These are phyloP conservation scores for Drosophila prostipennis DNA, from an alignment of 2,888 invertebrate genomes.

Conservation along the genomic window DNA sequence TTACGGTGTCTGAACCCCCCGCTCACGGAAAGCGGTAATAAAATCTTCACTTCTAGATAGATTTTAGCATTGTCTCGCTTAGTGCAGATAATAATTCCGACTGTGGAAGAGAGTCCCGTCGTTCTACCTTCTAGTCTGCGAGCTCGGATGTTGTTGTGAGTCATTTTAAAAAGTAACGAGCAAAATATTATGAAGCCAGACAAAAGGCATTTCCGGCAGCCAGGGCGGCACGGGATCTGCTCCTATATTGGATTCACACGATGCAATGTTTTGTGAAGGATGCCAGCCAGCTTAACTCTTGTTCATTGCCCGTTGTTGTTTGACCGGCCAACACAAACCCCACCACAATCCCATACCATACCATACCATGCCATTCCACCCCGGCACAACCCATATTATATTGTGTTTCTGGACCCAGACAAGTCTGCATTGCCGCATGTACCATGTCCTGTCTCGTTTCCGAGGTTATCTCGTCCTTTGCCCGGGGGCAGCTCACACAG, in stretches of 20 bases:
- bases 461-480: constrained; percentile 30
- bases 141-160: constrained; percentile 73
- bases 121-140: constrained; percentile 42
- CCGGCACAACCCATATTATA: constrained; percentile 53
- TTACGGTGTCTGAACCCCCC: constrained; percentile 46
- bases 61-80: constrained; percentile 73
- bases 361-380: background rate
- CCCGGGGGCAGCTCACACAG: constrained; percentile 23
- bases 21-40: constrained; percentile 61
- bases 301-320: constrained; percentile 54
- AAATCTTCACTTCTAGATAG: constrained; percentile 72
- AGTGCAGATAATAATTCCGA: constrained; percentile 59
- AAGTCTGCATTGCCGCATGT: constrained; percentile 75
- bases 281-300: constrained; percentile 48
- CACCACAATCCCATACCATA: background rate
- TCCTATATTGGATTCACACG: constrained; percentile 74
- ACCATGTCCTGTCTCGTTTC: constrained; percentile 26
- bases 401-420: constrained; percentile 67
- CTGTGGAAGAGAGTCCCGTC: constrained; percentile 9
- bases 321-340: constrained; percentile 38
- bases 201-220: constrained; percentile 75
- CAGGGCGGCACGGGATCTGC: constrained; percentile 24
- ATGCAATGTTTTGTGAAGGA: constrained; percentile 49
- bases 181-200: constrained; percentile 78
- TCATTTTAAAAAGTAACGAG: constrained; percentile 79